Percentiles rank a stretch among this genome's conserved stretches.
phyloP scores from a whole-genome alignment of 2,888 invertebrate species.

The Sarcophaga subvicina region DNA sequence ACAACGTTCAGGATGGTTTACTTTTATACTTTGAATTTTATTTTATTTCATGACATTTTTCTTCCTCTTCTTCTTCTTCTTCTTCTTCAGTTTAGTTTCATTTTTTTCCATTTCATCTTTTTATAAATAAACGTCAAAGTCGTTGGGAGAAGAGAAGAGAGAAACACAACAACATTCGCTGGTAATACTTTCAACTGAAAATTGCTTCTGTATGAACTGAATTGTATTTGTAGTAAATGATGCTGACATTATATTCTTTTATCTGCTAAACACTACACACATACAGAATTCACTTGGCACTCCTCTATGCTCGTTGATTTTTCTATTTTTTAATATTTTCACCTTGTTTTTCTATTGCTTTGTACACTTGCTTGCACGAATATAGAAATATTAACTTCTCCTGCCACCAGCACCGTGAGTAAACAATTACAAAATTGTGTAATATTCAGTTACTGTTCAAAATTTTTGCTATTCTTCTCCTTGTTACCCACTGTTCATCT shows the following conservation, averaged over 20 bases:
- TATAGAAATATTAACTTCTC: conserved; percentile 17
- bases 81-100: not conserved
- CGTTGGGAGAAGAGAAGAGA: conserved; percentile 13
- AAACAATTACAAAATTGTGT: not conserved
- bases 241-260: conserved; percentile 63
- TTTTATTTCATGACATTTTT: conserved; percentile 3
- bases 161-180: not conserved
- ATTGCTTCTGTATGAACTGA: not conserved
- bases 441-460: not conserved
- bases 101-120: not conserved
- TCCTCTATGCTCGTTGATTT: not conserved
- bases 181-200: conserved; percentile 48
- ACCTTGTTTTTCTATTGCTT: not conserved
- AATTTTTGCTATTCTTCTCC: not conserved
- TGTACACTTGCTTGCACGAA: not conserved
- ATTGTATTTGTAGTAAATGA: conserved; percentile 53
- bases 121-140: conserved; percentile 9
- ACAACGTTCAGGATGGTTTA: conserved; percentile 63
- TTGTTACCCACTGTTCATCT: not conserved
- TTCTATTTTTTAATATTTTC: not conserved
- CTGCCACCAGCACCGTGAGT: conserved; percentile 5
- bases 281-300: conserved; percentile 29
- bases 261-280: conserved; percentile 51
- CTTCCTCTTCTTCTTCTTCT: not conserved
- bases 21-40: conserved; percentile 45